Evolutionary conservation across 2,113 vertebrate genomes (phyloP), one percentile per base, ranked within the genome.

Genomic region (Nyctereutes procyonoides): DNA sequence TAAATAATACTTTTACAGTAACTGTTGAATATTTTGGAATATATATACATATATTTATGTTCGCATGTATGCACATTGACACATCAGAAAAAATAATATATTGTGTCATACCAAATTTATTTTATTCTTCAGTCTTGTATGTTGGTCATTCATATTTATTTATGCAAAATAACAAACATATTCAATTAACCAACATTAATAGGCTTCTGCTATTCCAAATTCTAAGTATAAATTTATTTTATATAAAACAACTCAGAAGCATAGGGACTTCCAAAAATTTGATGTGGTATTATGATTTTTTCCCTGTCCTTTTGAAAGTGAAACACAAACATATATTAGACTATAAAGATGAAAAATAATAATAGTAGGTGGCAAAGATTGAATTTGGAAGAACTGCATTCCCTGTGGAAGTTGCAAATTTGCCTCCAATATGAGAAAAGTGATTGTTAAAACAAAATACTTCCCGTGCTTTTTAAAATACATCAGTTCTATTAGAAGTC

Each of bases 381-480:
- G n/a, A 48, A 85, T 91, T 62, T 77, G 86, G 76, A 96, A 38
- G 28, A 58, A 53, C 22, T 88, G 14, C 14, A 28, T 84, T 93
- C 32, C 55, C 81, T 56, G 32, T 94, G 65, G 53, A 96, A 91
- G 63, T 38, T 95, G 30, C 43, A 95, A 76, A 95, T 96, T 96
- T 60, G 58, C 53, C 30, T 88, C 26, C 2, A 2, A 48, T 55
- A 51, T 35, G 58, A 96, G 17, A 85, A 85, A 85, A 81, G 55
- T 38, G 16, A 19, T 74, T 81, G 17, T 88, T 96, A 56, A 88
- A 87, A 86, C 14, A 90, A 94, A 74, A 62, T 8, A 80, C 22
- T 81, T 38, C 2, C 4, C 26, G 85, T 85, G 26, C 26, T 93
- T 81, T 89, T 43, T 60, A 81, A 93, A 77, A 93, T 53, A 24